Base-by-base conservation (phyloP, 2,888 invertebrate species). In the Tanytarsus gracilentus region DNA sequence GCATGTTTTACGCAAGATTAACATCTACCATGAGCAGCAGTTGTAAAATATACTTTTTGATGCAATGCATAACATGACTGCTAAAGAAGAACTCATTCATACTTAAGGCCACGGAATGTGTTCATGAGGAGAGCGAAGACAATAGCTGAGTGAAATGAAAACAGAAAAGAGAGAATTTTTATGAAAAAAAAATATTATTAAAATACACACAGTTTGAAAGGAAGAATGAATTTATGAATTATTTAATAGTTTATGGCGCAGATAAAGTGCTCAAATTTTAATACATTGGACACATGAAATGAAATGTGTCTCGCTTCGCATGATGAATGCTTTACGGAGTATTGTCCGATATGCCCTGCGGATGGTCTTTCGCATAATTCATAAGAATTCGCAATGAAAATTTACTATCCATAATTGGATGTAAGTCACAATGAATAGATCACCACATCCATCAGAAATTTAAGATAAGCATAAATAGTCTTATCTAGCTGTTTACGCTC, bases 1-100 rank as follows among this genome's bases (percentile, higher is more conserved):
- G 65, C 65, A 64, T 65, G 65, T 64, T 65, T 64, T 63, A 63
- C 64, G 62, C 65, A 61, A 65, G 65, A 65, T 65, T 65, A 65
- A 64, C 64, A 65, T 65, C 65, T 64, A 62, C 40, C 14, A 11
- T 48, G 8, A 48, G 48, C 58, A 27, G 40, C 48, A 58, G 58
- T 58, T 58, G 48, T 48, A 48, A 40, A 44, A 26, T 16, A 56
- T 25, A 18, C 23, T 23, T 39, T 18, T 44, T 44, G 44, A 8
- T 44, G 44, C 44, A 44, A 44, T 44, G 44, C 44, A 44, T 18
- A 18, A 44, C 44, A 18, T n/a, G n/a, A n/a, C n/a, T n/a, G n/a
- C n/a, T n/a, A n/a, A n/a, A n/a, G n/a, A n/a, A n/a, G n/a, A n/a
- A n/a, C n/a, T n/a, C n/a, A n/a, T n/a, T n/a, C n/a, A n/a, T n/a